These are phyloP conservation scores for Fratercula arctica DNA, from an alignment of 2,797 vertebrate species.

Conservation along the genomic window DNA sequence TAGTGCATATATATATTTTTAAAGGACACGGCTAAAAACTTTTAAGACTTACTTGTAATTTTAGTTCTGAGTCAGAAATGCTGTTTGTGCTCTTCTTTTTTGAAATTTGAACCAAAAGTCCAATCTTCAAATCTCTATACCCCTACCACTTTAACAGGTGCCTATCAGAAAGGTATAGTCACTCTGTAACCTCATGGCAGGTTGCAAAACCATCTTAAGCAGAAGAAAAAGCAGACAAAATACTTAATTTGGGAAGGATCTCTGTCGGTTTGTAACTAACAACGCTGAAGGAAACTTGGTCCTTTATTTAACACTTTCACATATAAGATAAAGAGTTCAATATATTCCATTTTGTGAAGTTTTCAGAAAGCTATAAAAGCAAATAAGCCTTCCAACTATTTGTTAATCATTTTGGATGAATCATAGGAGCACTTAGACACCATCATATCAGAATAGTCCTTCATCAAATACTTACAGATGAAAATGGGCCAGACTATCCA, in stretches of 20 bases:
- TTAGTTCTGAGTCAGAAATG: background rate
- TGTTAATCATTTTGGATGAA: slow-evolving; percentile 14
- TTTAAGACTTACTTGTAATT: background rate
- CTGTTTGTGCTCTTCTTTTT: background rate
- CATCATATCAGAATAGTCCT: slow-evolving; percentile 12
- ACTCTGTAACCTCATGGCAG: background rate
- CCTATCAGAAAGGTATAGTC: background rate
- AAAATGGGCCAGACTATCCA: slow-evolving; percentile 46
- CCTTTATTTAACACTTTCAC: background rate
- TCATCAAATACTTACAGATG: slow-evolving; percentile 15
- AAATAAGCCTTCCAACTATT: slow-evolving; percentile 20
- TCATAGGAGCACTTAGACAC: slow-evolving; percentile 18
- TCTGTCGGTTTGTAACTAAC: background rate
- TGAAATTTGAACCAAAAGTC: background rate
- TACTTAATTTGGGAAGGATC: background rate
- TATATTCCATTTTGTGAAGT: background rate
- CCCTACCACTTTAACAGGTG: background rate
- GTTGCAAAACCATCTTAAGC: slow-evolving; percentile 1
- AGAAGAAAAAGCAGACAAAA: background rate
- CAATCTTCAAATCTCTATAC: background rate
- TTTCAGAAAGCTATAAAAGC: background rate
- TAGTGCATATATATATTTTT: background rate
- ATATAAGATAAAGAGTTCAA: background rate
- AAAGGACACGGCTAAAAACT: background rate
- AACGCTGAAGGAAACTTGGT: background rate